A percentile compares a stretch with the other conserved stretches of the same genome.
Evolutionary conservation across 2,113 vertebrate species (phyloP).

Genomic region (Urocitellus parryii): DNA sequence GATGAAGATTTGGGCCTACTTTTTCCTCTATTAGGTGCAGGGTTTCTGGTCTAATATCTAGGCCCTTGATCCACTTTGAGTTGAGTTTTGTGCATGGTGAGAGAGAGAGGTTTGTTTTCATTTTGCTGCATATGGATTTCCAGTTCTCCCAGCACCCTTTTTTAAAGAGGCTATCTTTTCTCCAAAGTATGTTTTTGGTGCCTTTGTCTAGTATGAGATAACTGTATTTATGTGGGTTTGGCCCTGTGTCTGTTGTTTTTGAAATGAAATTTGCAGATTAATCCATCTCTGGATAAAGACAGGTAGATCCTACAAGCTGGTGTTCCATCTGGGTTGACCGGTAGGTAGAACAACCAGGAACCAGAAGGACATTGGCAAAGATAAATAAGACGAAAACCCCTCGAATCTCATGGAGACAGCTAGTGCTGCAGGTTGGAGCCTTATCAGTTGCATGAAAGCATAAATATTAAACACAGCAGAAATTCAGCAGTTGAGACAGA

Average conservation of each 20-base stretch:
- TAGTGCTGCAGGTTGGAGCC: neutral
- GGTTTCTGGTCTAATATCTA: no score
- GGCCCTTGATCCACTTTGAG: no score
- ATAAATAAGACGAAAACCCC: neutral
- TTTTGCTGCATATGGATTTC: no score
- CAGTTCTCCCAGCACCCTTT: no score
- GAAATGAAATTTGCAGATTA: constrained; percentile 35
- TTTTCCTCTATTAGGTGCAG: no score
- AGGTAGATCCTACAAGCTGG: neutral
- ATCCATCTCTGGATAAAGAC: neutral
- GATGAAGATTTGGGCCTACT: no score
- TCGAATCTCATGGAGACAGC: neutral
- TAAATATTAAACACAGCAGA: neutral
- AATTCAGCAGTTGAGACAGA: neutral
- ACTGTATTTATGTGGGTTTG: no score
- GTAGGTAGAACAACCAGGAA: neutral
- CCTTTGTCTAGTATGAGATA: no score
- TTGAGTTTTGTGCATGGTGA: no score
- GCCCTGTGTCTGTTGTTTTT: neutral
- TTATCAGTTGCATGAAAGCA: neutral
- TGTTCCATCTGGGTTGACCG: neutral
- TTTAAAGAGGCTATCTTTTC: no score
- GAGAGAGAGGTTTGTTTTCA: no score
- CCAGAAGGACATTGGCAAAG: neutral
- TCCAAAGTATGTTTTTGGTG: no score